phyloP scores from a whole-genome alignment of 2,797 vertebrate species.

The Intellagama lesueurii region DNA sequence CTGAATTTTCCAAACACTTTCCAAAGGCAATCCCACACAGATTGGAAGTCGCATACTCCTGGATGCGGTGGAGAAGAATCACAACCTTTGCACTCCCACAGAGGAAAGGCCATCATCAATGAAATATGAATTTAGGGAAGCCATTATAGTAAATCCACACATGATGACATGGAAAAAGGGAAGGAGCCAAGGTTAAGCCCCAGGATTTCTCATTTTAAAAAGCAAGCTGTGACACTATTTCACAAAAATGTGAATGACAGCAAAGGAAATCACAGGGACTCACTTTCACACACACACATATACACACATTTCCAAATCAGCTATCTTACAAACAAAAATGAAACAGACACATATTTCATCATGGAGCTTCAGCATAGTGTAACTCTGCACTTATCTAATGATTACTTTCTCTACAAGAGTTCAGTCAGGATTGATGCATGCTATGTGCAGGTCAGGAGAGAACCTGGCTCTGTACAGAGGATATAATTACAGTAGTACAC shows the following conservation, averaged over 20 bases:
- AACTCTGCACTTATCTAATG: conserved; percentile 47
- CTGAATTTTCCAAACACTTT: too few species aligned
- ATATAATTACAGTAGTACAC: conserved; percentile 28
- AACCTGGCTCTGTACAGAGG: conserved; percentile 10
- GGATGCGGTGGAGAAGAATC: neutral
- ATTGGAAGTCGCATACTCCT: too few species aligned
- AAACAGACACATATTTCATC: conserved; percentile 32
- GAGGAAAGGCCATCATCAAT: neutral
- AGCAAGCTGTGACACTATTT: conserved; percentile 10
- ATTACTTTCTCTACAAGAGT: conserved; percentile 56
- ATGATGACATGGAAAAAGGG: neutral
- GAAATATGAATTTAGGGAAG: neutral
- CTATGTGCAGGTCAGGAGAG: conserved; percentile 2
- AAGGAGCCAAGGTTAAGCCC: neutral
- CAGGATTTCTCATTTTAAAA: neutral
- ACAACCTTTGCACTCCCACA: neutral
- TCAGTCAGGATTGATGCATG: conserved; percentile 41
- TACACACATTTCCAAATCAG: conserved; percentile 48
- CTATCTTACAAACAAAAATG: conserved; percentile 40
- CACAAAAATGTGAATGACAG: conserved; percentile 13
- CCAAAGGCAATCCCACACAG: too few species aligned
- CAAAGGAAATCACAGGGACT: conserved; percentile 37
- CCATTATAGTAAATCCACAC: neutral
- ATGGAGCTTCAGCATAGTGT: conserved; percentile 26
- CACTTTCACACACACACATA: conserved; percentile 49